Conservation (phyloP, 2,113 vertebrate genomes). For the Phalacrocorax carbo region DNA sequence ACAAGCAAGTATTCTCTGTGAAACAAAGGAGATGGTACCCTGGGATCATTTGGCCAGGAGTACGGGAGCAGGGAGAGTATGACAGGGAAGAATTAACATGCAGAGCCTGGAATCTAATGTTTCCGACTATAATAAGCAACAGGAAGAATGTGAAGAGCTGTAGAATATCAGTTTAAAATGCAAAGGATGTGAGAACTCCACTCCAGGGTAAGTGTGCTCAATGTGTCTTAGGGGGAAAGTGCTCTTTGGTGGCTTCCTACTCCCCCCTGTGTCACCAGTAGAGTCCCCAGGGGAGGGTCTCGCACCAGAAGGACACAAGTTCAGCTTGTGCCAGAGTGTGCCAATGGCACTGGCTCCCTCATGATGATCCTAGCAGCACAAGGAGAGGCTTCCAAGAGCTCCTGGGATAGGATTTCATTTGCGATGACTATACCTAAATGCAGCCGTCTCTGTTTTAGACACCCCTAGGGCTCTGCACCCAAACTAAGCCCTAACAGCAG, state of each 20-base stretch:
- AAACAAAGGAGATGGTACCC: conserved; percentile 38
- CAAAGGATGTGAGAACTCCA: not conserved
- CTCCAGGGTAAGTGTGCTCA: not conserved
- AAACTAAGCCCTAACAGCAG: not conserved
- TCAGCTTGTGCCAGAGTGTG: not conserved
- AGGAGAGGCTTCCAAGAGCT: not conserved
- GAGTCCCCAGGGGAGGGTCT: not conserved
- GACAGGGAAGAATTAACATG: conserved; percentile 19
- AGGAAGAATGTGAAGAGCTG: not conserved
- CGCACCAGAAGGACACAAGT: not conserved
- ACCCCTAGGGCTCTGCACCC: not conserved
- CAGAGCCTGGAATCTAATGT: not conserved
- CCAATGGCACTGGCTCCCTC: not conserved
- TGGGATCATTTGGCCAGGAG: not conserved
- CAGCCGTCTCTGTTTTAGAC: not conserved
- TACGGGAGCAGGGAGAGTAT: not conserved
- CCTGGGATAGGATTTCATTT: not conserved
- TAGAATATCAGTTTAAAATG: not conserved
- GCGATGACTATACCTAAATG: rapidly evolving
- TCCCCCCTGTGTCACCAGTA: not conserved
- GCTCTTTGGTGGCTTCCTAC: not conserved
- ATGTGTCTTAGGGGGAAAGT: not conserved
- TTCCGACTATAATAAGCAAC: not conserved
- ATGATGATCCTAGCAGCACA: not conserved
- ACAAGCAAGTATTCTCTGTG: not conserved